A percentile compares a stretch with the other conserved stretches of the same genome.
Evolutionary conservation across 2,888 invertebrate species (phyloP).

Genomic region (Blera fallax): DNA sequence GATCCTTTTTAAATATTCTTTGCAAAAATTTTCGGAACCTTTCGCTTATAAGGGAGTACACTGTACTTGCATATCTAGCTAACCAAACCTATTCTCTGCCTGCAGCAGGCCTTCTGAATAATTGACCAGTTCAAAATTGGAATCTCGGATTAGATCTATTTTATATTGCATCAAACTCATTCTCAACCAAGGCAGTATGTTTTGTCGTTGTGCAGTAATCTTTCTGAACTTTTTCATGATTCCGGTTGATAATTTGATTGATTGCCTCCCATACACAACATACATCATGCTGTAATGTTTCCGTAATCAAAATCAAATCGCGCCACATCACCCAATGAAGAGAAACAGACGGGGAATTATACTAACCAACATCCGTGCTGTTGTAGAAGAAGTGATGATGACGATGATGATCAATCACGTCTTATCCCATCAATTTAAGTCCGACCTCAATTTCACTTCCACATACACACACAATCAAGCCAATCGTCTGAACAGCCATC

Average conservation of each 20-base stretch:
- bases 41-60: too few species aligned
- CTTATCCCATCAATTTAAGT: constrained; percentile 67
- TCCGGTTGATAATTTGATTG: constrained; percentile 45
- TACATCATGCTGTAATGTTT: constrained; percentile 61
- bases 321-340: constrained; percentile 30
- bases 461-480: constrained; percentile 23
- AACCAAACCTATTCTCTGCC: too few species aligned
- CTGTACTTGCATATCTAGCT: too few species aligned
- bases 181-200: background rate
- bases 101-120: too few species aligned
- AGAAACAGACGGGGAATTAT: constrained; percentile 32
- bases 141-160: too few species aligned
- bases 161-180: background rate
- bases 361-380: constrained; percentile 49
- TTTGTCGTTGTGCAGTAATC: background rate
- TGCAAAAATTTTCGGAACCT: too few species aligned
- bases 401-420: constrained; percentile 67
- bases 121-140: too few species aligned
- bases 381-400: constrained; percentile 54
- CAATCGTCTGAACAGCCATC: constrained; percentile 15
- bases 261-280: constrained; percentile 46
- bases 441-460: constrained; percentile 64
- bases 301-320: constrained; percentile 67
- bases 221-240: constrained; percentile 1
- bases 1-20: too few species aligned